Evolutionary conservation across 2,888 invertebrate genomes (phyloP).

Genomic region (Andrena trimmerana): DNA sequence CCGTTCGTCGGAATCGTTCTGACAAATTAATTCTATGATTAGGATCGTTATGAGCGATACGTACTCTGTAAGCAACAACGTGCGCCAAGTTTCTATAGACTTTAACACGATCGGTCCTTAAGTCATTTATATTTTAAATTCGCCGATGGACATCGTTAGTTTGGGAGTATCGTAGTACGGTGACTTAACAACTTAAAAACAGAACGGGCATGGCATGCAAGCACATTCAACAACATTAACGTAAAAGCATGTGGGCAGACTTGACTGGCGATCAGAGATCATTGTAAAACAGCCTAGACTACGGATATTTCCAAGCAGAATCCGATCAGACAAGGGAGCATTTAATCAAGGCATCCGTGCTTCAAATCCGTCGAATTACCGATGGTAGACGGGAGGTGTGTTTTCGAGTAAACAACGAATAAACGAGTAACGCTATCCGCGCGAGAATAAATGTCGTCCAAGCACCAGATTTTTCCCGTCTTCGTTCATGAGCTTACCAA

Average conservation of each 20-base stretch:
- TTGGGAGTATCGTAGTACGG: slow-evolving; percentile 13
- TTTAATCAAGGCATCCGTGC: slow-evolving; percentile 34
- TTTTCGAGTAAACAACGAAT: slow-evolving; percentile 54
- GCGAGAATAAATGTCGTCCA: slow-evolving; percentile 23
- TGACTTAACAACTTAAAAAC: slow-evolving; percentile 46
- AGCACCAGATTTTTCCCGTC: slow-evolving; percentile 27
- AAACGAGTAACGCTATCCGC: slow-evolving; percentile 15
- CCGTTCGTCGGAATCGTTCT: slow-evolving; percentile 41
- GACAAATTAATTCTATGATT: slow-evolving; percentile 44
- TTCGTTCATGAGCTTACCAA: slow-evolving; percentile 61
- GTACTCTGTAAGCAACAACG: slow-evolving; percentile 45
- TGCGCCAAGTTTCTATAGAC: slow-evolving; percentile 24
- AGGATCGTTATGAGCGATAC: slow-evolving; percentile 38
- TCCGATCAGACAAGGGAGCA: slow-evolving; percentile 12
- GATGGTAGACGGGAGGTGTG: slow-evolving; percentile 44
- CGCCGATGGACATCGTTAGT: slow-evolving; percentile 30
- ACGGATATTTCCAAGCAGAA: slow-evolving; percentile 6
- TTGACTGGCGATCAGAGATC: slow-evolving; percentile 49
- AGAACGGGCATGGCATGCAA: slow-evolving; percentile 42
- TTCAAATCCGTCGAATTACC: slow-evolving; percentile 41
- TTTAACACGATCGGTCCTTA: slow-evolving; percentile 29
- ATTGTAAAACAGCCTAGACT: slow-evolving; percentile 29
- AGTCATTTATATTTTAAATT: slow-evolving; percentile 49
- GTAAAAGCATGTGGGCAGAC: slow-evolving; percentile 42
- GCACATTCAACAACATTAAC: slow-evolving; percentile 38